Base-by-base conservation (phyloP, 2,888 invertebrate genomes). In the Stenchaetothrips biformis region DNA sequence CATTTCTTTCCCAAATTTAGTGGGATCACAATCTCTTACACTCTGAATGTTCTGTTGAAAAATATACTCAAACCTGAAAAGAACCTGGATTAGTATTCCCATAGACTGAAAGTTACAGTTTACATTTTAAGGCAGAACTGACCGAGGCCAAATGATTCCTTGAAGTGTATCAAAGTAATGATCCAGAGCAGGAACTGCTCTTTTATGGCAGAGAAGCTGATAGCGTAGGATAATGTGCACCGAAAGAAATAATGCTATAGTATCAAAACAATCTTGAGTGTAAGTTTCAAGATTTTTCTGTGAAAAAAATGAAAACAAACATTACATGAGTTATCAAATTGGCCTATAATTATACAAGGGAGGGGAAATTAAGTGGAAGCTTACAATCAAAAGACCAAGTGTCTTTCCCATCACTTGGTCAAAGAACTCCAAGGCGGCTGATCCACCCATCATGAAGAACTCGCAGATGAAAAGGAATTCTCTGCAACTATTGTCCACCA, bases 401-500 rank as follows among this genome's bases (percentile, higher is more conserved):
- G 98, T 97, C 89, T 95, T 96, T 37, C 97, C 96, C 90, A 99
- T 93, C 77, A 93, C 96, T 87, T 95, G 92, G 86, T 95, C 94
- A 87, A 99, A 99, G 79, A 99, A 89, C 85, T 98, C 97, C 85
- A 95, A 91, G 4, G 90, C 89, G 1, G 95, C 93, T 80, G 92
- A 91, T 62, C 94, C 94, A 83, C 94, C 92, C 7, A 97, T 95
- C 90, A 98, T 95, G 87, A 99, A 99, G 87, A 99, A 99, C 88
- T 99, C 99, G 11, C 94, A 92, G 62, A 98, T 90, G 87, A 99
- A 99, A 81, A 99, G 89, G 87, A 96, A 99, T 87, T 99, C 99
- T 82, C 98, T 90, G 86, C 98, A 99, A 8, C 96, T 95, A 89
- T 99, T 99, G 87, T 99, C 99, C 77, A 98, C 96, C 80, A 99